These are phyloP conservation scores for Microcebus jonahi DNA, from an alignment of 2,113 vertebrate species.

Conservation along the genomic window DNA sequence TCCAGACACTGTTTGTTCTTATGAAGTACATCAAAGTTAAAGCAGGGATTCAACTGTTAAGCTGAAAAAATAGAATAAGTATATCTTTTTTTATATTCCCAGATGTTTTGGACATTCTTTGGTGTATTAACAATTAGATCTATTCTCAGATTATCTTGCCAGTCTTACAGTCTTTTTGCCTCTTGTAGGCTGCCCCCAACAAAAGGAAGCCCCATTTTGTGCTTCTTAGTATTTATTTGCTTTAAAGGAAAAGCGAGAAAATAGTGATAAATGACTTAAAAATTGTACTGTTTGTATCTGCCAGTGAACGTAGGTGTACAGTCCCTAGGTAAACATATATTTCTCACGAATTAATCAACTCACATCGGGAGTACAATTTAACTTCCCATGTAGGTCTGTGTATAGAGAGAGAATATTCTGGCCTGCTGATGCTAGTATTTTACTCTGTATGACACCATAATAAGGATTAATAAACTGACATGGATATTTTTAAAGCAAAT, in stretches of 20 bases:
- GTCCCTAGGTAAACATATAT: neutral
- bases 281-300: neutral
- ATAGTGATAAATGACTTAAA: neutral
- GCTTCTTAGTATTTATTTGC: neutral
- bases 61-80: neutral
- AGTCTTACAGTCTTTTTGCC: neutral
- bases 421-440: neutral
- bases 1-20: neutral
- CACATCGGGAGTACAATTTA: neutral
- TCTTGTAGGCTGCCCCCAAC: neutral
- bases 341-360: constrained; percentile 43
- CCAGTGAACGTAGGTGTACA: neutral
- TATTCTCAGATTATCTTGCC: neutral
- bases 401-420: neutral
- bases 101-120: neutral
- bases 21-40: neutral
- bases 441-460: neutral
- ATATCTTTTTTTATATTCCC: neutral
- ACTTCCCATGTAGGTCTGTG: neutral
- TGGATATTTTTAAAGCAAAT: neutral
- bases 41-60: neutral
- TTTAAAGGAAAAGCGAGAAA: neutral
- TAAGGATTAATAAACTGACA: neutral
- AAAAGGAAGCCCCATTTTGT: neutral
- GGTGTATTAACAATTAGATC: neutral